Conservation (phyloP, 2,888 invertebrate genomes). For the Xylocampa areola region DNA sequence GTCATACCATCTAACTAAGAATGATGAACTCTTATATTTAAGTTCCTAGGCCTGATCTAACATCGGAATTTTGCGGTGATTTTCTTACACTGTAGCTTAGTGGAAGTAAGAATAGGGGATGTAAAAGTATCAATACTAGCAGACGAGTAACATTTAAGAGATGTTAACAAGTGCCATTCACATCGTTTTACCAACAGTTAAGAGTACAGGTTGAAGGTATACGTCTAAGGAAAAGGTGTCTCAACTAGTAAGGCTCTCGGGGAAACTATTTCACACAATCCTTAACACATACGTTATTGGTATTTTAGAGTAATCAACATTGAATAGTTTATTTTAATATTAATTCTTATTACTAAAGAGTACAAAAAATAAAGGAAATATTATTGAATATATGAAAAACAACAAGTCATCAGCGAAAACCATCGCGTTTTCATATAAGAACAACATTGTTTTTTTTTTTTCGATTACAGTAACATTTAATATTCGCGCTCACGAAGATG, state of each 20-base stretch:
- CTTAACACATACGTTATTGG: constrained; percentile 87
- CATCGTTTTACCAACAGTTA: constrained; percentile 64
- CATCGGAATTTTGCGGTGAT: constrained; percentile 64
- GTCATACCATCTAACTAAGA: constrained; percentile 89
- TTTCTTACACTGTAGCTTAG: constrained; percentile 62
- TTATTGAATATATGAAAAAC: constrained; percentile 89
- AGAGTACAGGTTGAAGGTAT: constrained; percentile 68
- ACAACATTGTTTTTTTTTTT: constrained; percentile 86
- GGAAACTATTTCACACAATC: constrained; percentile 87
- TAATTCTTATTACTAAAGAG: constrained; percentile 89
- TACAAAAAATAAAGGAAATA: constrained; percentile 90
- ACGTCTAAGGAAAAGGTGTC: constrained; percentile 88
- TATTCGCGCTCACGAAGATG: constrained; percentile 82
- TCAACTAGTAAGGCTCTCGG: constrained; percentile 87
- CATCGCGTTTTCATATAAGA: constrained; percentile 87
- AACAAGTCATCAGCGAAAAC: constrained; percentile 88
- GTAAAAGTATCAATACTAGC: constrained; percentile 70
- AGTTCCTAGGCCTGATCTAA: constrained; percentile 87
- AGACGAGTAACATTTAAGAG: constrained; percentile 69
- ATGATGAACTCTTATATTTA: constrained; percentile 84
- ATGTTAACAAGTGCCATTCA: constrained; percentile 59
- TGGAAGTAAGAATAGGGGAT: constrained; percentile 72
- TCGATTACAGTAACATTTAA: constrained; percentile 88
- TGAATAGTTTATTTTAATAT: constrained; percentile 89
- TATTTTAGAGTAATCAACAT: constrained; percentile 89